phyloP scores from a whole-genome alignment of 2,888 invertebrate species.

The Pandemis cinnamomeana region DNA sequence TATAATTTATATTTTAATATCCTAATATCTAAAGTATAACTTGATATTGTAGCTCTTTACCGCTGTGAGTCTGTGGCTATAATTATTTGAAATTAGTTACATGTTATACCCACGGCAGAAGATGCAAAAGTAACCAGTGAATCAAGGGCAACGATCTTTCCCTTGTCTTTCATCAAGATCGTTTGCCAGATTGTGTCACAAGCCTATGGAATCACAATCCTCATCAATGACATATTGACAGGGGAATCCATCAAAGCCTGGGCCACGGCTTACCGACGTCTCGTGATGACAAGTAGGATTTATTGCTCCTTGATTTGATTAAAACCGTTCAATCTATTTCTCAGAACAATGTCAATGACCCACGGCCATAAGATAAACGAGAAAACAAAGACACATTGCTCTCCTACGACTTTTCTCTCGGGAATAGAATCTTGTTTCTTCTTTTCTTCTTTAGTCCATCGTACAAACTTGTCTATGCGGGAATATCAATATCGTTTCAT shows the following conservation, averaged over 20 bases:
- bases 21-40: too few species aligned
- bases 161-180: not conserved
- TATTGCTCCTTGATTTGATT: conserved; percentile 28
- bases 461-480: too few species aligned
- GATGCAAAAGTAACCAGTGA: too few species aligned
- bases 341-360: not conserved
- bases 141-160: too few species aligned
- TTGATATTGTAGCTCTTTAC: too few species aligned
- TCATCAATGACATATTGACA: not conserved
- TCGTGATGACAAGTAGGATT: conserved; percentile 15
- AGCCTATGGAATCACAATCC: not conserved
- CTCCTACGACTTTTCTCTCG: not conserved
- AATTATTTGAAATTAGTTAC: too few species aligned
- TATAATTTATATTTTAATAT: too few species aligned
- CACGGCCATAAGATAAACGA: not conserved
- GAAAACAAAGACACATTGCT: not conserved
- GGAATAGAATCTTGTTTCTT: too few species aligned
- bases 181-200: not conserved
- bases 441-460: too few species aligned
- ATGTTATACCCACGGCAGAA: too few species aligned
- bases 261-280: conserved; percentile 15
- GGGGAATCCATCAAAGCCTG: conserved; percentile 5
- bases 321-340: conserved; percentile 1
- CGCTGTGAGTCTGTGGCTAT: too few species aligned
- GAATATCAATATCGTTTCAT: too few species aligned